phyloP scores from a whole-genome alignment of 1,140 invertebrate species.

The Harlomillsia oculata region DNA sequence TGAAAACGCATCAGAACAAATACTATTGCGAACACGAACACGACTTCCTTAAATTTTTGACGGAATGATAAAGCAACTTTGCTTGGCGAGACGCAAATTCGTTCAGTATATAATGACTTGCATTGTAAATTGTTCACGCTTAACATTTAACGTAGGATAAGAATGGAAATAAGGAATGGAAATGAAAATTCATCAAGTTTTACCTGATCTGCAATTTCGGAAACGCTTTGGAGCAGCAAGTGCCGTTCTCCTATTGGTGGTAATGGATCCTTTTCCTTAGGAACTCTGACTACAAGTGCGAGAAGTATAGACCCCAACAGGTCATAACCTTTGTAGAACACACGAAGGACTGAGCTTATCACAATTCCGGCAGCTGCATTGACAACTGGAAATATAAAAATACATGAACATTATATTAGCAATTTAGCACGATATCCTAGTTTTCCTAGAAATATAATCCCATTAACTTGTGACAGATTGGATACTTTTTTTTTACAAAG shows the following conservation, averaged over 20 bases:
- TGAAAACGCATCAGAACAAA: too few species aligned
- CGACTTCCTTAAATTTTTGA: too few species aligned
- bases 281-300: conserved; percentile 13
- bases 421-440: not conserved
- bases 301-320: conserved; percentile 23
- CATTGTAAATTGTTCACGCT: not conserved
- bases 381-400: conserved; percentile 23
- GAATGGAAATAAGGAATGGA: too few species aligned
- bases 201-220: conserved; percentile 31
- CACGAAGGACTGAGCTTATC: conserved; percentile 20
- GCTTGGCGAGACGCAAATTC: not conserved
- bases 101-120: not conserved
- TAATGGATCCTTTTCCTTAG: conserved; percentile 25
- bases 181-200: too few species aligned
- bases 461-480: not conserved
- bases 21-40: too few species aligned
- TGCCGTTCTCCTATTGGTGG: conserved; percentile 28
- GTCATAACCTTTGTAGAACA: conserved; percentile 28
- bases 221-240: conserved; percentile 14
- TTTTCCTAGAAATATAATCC: not conserved
- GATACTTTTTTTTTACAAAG: not conserved
- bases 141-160: too few species aligned
- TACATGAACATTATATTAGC: too few species aligned
- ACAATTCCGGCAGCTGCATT: conserved; percentile 21
- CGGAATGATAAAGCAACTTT: not conserved